A percentile compares a stretch with the other conserved stretches of the same genome.
phyloP scores from a whole-genome alignment of 1,140 invertebrate genomes.

The Drosophila dunni region DNA sequence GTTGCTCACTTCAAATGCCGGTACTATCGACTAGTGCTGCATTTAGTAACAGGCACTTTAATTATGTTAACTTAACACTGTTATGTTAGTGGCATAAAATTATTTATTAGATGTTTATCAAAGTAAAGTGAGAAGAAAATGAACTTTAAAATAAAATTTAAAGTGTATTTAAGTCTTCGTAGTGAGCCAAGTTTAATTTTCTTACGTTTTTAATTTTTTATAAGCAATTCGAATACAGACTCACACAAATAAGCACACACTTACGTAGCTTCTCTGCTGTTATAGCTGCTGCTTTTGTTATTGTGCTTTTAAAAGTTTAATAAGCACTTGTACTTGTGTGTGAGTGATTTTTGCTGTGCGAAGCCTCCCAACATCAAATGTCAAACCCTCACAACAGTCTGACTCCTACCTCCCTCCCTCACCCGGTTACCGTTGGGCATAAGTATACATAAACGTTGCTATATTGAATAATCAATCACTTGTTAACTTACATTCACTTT shows the following conservation, averaged over 20 bases:
- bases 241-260: slow-evolving; percentile 4
- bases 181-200: slow-evolving; percentile 3
- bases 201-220: slow-evolving; percentile 68
- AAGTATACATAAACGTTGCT: slow-evolving; percentile 35
- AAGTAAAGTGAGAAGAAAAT: too few relatives aligned
- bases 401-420: neutral
- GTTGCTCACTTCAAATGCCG: slow-evolving; percentile 8
- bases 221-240: slow-evolving; percentile 50
- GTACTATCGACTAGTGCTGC: neutral
- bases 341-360: slow-evolving; percentile 22
- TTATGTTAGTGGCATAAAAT: neutral
- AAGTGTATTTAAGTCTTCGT: slow-evolving; percentile 22
- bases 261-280: slow-evolving; percentile 7
- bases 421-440: neutral
- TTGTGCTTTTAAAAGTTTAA: slow-evolving; percentile 71
- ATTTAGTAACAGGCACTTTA: neutral
- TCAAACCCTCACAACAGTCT: slow-evolving; percentile 29
- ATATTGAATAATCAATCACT: slow-evolving; percentile 65
- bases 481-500: slow-evolving; percentile 16
- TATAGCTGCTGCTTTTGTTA: slow-evolving; percentile 57
- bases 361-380: slow-evolving; percentile 31
- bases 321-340: slow-evolving; percentile 46
- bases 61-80: neutral
- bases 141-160: neutral
- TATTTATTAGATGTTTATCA: too few relatives aligned